Evolutionary conservation across 2,113 vertebrate species (phyloP).

Genomic region (Trogon melanurus): DNA sequence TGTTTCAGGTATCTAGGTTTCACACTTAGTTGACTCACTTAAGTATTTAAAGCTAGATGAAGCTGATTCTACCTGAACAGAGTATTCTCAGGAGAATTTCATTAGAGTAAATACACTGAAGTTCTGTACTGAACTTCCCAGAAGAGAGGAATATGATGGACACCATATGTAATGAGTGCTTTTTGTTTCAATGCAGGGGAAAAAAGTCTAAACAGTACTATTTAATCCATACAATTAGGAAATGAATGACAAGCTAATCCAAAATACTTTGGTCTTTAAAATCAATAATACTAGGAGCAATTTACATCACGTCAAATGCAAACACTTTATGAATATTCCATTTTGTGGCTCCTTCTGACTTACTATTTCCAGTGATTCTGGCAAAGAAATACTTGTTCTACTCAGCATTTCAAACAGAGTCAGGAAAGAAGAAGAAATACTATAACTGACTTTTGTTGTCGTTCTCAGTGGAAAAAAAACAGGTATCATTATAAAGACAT

Average conservation of each 20-base stretch:
- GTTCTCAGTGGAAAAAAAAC: not conserved
- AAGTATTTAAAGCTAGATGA: not conserved
- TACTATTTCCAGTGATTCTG: not conserved
- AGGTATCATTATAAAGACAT: not conserved
- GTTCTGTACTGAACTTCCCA: not conserved
- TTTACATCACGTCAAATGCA: not conserved
- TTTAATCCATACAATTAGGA: not conserved
- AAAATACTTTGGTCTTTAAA: not conserved
- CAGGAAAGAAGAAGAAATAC: not conserved
- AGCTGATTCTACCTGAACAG: not conserved
- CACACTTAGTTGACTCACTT: not conserved
- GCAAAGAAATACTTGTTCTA: constrained; percentile 41
- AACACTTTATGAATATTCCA: constrained; percentile 22
- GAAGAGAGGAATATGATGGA: not conserved
- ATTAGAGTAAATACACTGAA: not conserved
- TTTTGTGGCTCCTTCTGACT: not conserved
- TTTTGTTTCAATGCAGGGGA: not conserved
- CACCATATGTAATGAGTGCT: not conserved
- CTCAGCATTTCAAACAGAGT: not conserved
- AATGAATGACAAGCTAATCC: not conserved
- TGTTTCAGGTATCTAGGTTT: not conserved
- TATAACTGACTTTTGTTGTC: constrained; percentile 2
- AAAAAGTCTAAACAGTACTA: not conserved
- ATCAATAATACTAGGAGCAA: not conserved
- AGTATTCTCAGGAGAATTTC: not conserved